phyloP scores from a whole-genome alignment of 2,797 vertebrate genomes.

The Thamnophis elegans region DNA sequence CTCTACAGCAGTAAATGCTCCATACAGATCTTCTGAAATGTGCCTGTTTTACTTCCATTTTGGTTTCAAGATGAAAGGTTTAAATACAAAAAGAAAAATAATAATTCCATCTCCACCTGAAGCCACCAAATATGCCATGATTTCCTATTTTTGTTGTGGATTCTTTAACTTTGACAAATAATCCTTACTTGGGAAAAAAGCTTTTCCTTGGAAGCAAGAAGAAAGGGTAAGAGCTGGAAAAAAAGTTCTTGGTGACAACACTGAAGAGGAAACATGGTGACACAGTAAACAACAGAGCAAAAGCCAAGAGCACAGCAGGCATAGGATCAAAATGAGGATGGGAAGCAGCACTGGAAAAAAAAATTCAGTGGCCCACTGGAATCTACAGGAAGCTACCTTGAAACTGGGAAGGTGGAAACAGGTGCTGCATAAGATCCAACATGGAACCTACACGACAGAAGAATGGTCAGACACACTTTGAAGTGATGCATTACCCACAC shows the following conservation, averaged over 20 bases:
- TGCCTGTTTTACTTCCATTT: background rate
- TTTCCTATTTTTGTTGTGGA: background rate
- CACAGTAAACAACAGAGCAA: slow-evolving; percentile 41
- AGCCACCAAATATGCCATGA: background rate
- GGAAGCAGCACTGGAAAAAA: slow-evolving; percentile 19
- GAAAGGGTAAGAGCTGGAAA: background rate
- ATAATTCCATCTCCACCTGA: background rate
- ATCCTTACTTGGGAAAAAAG: background rate
- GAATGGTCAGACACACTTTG: slow-evolving; percentile 67
- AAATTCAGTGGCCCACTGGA: slow-evolving; percentile 23
- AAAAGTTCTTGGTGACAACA: background rate
- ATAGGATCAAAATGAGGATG: slow-evolving; percentile 30
- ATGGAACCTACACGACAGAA: slow-evolving; percentile 79
- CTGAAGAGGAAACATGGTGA: background rate
- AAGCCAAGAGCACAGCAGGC: slow-evolving; percentile 56
- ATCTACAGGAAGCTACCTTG: slow-evolving; percentile 74
- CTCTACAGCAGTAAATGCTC: background rate
- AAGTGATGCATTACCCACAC: slow-evolving; percentile 8
- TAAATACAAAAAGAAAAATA: background rate
- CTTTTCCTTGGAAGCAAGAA: background rate
- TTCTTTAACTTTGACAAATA: background rate
- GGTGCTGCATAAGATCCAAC: slow-evolving; percentile 83
- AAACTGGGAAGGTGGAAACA: slow-evolving; percentile 82
- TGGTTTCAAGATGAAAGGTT: background rate
- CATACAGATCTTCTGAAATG: background rate